Conservation (phyloP, 2,113 vertebrate genomes). For the Peromyscus polionotus region DNA sequence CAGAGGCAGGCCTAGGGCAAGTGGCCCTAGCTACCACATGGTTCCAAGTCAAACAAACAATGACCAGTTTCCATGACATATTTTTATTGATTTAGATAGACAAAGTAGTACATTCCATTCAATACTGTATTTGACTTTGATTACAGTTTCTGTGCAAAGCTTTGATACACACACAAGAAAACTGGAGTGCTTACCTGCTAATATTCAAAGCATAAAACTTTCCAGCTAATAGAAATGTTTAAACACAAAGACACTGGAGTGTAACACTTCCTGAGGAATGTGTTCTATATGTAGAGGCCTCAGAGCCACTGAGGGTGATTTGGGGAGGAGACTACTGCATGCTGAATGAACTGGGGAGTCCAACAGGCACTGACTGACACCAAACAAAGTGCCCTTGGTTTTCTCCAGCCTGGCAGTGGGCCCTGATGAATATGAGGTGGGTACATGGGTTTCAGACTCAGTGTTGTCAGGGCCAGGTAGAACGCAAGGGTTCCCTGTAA, state of each 20-base stretch:
- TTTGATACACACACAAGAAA: slow-evolving; percentile 63
- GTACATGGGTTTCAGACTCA: neutral
- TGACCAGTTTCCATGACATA: slow-evolving; percentile 85
- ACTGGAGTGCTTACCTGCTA: slow-evolving; percentile 80
- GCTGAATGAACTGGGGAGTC: neutral
- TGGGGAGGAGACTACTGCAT: neutral
- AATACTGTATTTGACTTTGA: slow-evolving; percentile 31
- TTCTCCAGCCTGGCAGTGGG: neutral
- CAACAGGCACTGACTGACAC: neutral
- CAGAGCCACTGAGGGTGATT: neutral
- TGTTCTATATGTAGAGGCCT: neutral
- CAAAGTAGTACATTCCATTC: slow-evolving; percentile 77
- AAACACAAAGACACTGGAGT: neutral
- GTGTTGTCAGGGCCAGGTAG: too few species aligned
- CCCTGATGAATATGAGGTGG: neutral
- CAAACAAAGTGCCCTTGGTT: too few species aligned
- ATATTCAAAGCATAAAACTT: neutral
- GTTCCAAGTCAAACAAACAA: slow-evolving; percentile 85
- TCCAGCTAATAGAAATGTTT: neutral
- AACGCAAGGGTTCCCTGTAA: neutral
- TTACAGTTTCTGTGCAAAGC: slow-evolving; percentile 75
- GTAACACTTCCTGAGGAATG: neutral
- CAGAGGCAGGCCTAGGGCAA: neutral
- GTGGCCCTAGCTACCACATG: slow-evolving; percentile 3
- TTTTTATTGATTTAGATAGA: slow-evolving; percentile 86